phyloP scores from a whole-genome alignment of 1,140 invertebrate genomes.

The Microplitis mediator region DNA sequence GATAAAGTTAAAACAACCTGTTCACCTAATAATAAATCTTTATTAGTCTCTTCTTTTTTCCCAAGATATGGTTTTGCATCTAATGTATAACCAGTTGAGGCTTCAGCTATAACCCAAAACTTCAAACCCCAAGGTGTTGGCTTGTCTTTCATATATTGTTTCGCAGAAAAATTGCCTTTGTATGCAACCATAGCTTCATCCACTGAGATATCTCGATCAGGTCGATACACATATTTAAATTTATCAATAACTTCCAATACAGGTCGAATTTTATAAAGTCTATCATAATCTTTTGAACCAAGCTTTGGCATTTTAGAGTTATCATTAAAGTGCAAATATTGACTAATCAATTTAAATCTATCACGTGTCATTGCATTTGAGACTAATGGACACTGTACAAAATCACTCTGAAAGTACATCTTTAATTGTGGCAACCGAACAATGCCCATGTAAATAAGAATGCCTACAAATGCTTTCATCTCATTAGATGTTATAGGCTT shows the following conservation, averaged over 20 bases:
- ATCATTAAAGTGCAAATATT: constrained; percentile 48
- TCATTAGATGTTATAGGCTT: background rate
- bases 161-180: constrained; percentile 39
- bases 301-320: constrained; percentile 36
- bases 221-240: constrained; percentile 25
- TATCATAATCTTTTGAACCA: constrained; percentile 37
- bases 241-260: constrained; percentile 35
- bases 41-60: constrained; percentile 28
- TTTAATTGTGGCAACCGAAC: background rate
- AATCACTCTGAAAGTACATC: constrained; percentile 19
- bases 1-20: constrained; percentile 31
- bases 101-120: constrained; percentile 32
- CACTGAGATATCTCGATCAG: constrained; percentile 41
- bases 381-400: constrained; percentile 24
- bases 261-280: constrained; percentile 51
- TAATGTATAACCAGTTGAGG: constrained; percentile 20
- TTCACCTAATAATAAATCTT: constrained; percentile 31
- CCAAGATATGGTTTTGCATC: constrained; percentile 25
- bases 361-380: constrained; percentile 24
- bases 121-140: constrained; percentile 37
- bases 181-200: constrained; percentile 55
- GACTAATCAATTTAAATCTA: constrained; percentile 22
- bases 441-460: constrained; percentile 1
- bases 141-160: constrained; percentile 41
- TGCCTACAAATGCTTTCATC: background rate